Evolutionary conservation across 2,797 vertebrate genomes (phyloP), one percentile per base, ranked within the genome.

Genomic region (Amazona finschi): DNA sequence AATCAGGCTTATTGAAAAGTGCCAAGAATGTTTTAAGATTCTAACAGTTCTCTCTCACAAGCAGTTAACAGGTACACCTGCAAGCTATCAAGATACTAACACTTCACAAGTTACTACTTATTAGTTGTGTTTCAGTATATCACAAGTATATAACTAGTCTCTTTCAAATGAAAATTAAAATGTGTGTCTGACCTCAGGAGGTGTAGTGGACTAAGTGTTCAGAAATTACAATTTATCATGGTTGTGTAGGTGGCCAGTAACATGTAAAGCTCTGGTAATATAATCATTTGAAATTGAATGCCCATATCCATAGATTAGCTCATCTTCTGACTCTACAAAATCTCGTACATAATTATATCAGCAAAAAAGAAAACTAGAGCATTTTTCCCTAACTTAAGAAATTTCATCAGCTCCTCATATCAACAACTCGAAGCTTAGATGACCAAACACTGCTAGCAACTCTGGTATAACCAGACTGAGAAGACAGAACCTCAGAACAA

Each of bases 221-320:
- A 91, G 30, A 91, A 74, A 78, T 24, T 11, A 27, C 5, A 3
- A 38, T 71, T 70, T 50, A 64, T 11, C 3, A 3, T 8, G 36
- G 31, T 38, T 74, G 62, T 71, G 15, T 39, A 46, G 36, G 9
- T 62, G 18, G 20, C 39, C 21, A 46, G 53, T 41, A 72, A 69
- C 3, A 31, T 7, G 28, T 16, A 69, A 76, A 74, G 39, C 5
- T 75, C 30, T 72, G 11, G 15, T 71, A 70, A 77, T 28, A 38
- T 2, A 53, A 27, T 17, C 0, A 58, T 39, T 72, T 72, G 30
- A 74, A 93, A 70, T 2, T 22, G 14, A 82, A 60, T 55, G 12
- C 12, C 6, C 7, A 3, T 12, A 71, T 20, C 9, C 0, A 0
- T 15, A 41, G 22, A 43, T 55, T 9, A 78, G 15, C 5, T 49